Percentiles rank a stretch among this genome's conserved stretches.
Evolutionary conservation across 2,113 vertebrate genomes (phyloP).

Genomic region (Sminthopsis crassicaudata): DNA sequence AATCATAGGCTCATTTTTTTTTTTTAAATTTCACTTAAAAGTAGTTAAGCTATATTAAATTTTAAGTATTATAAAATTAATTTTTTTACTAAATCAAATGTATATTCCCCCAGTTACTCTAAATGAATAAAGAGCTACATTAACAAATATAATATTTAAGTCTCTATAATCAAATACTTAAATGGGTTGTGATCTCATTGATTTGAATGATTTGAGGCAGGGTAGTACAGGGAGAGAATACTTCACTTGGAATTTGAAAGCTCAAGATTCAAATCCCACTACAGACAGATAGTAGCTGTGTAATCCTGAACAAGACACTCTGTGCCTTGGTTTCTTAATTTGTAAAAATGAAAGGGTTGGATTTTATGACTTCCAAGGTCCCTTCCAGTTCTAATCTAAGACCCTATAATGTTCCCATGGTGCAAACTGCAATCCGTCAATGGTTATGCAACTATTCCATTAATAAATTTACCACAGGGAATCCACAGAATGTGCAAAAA

Average conservation of each 20-base stretch:
- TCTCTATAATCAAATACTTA: neutral
- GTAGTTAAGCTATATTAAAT: conserved; percentile 10
- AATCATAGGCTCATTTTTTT: neutral
- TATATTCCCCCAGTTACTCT: neutral
- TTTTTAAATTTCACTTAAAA: neutral
- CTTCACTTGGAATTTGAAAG: neutral
- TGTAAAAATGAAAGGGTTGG: neutral
- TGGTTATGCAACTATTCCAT: neutral
- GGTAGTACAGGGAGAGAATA: neutral
- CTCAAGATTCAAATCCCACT: neutral
- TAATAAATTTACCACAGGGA: neutral
- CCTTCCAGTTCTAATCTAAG: neutral
- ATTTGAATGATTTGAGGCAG: neutral
- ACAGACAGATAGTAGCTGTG: neutral
- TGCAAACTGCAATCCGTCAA: neutral
- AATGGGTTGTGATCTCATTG: neutral
- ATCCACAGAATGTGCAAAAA: neutral
- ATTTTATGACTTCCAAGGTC: neutral
- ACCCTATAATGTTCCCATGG: neutral
- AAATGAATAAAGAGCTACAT: conserved; percentile 28
- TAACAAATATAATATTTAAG: conserved; percentile 36
- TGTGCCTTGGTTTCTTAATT: neutral
- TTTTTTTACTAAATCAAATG: neutral
- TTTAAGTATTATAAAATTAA: conserved; percentile 29
- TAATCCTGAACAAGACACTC: neutral